Base-by-base conservation (phyloP, 2,113 vertebrate genomes). In the Ranitomeya imitator region DNA sequence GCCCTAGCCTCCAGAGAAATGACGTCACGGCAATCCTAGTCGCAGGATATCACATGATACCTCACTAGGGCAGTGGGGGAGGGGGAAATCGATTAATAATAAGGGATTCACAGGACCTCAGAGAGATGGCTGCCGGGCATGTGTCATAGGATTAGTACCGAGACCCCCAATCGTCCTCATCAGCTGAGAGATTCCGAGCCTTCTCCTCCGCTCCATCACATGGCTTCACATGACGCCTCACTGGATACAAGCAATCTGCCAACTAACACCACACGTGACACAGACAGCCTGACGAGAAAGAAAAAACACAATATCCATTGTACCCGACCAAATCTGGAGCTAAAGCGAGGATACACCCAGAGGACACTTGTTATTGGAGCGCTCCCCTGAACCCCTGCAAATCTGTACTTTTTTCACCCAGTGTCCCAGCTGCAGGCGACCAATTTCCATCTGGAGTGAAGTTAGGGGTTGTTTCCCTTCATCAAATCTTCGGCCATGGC, bases 171-270 rank as follows among this genome's bases (percentile, higher is more conserved):
- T 23, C 52, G 52, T 23, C 51, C 21, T 18, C 78, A 54, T 83
- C 81, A 83, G 81, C 81, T 83, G 81, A 83, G 60, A n/a, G 61
- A 83, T 69, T 83, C 81, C 45, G 23, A 31, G 67, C 3, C 31
- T 45, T 65, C 80, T 37, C 80, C 2, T 37, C 80, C 2, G 7
- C 31, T 51, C 7, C 26, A 63, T 60, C 81, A 65, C 81, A 83
- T 54, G 79, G 21, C 3, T 52, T 16, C 61, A n/a, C 61, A 69
- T 26, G 81, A 69, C 81, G 3, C 37, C 1, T 83, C 61, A 52
- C 59, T 12, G 60, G 21, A 19, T 76, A 21, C 37, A 51, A 51
- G 18, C 16, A 76, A 76, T 76, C 73, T 51, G 73, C 73, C 37
- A 16, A 45, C 31, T 9, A 73, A 76, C 37, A 21, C 45, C 7